phyloP scores from a whole-genome alignment of 2,797 vertebrate genomes.

The Cryptoblepharus egeriae region DNA sequence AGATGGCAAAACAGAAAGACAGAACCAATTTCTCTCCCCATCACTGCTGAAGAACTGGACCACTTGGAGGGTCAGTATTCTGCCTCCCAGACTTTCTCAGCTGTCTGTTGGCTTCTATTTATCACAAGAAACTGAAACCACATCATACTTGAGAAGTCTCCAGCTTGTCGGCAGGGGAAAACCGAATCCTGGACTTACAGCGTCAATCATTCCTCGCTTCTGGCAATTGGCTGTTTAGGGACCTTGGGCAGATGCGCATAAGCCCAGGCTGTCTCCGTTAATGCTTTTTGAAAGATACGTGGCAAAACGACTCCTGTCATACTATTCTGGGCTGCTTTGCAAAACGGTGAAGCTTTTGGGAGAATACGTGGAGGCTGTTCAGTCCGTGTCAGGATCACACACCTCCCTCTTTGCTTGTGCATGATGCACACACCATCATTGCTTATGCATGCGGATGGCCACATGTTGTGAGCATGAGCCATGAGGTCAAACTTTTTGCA shows the following conservation, averaged over 20 bases:
- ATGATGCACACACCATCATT: neutral
- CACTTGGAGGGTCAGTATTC: neutral
- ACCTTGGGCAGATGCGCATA: neutral
- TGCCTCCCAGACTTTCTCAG: neutral
- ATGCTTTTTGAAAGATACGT: conserved; percentile 3
- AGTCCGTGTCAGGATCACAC: too few relatives aligned
- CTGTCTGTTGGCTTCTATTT: conserved; percentile 53
- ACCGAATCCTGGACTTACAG: neutral
- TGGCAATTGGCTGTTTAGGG: conserved; percentile 29
- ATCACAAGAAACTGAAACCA: conserved; percentile 46
- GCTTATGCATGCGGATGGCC: neutral
- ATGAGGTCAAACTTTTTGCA: too few relatives aligned
- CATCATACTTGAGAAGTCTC: conserved; percentile 42
- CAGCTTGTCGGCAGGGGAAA: conserved; percentile 53
- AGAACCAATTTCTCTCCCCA: neutral
- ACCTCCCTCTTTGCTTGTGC: too few relatives aligned
- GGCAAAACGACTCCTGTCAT: neutral
- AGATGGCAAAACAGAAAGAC: too few relatives aligned
- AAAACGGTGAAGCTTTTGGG: neutral
- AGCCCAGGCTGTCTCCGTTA: neutral
- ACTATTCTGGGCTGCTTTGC: conserved; percentile 4
- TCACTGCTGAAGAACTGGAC: neutral
- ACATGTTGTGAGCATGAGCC: too few relatives aligned
- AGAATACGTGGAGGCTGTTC: neutral
- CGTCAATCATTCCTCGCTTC: conserved; percentile 32